Evolutionary conservation across 53 echinoderm and acorn worm genomes (phyloP).

Genomic region (Paracentrotus lividus): DNA sequence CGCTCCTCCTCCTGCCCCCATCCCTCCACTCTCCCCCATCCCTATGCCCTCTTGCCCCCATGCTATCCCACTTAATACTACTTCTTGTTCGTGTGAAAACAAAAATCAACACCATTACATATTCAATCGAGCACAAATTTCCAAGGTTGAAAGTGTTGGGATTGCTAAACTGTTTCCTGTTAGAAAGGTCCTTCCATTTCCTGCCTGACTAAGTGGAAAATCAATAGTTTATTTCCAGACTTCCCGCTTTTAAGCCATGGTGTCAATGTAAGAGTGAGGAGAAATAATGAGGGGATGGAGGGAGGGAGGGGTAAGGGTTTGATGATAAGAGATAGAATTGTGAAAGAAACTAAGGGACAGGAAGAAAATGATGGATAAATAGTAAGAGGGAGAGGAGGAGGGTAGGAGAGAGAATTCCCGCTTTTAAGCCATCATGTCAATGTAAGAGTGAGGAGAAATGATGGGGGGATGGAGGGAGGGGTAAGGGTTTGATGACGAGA

Average conservation of each 20-base stretch:
- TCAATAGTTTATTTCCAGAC: constrained; percentile 39
- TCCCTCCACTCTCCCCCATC: neutral
- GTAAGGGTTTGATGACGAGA: neutral
- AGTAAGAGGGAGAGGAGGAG: neutral
- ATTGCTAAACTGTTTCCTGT: constrained; percentile 44
- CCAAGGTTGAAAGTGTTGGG: neutral
- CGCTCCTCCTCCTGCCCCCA: neutral
- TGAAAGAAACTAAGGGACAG: neutral
- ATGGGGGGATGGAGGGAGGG: neutral
- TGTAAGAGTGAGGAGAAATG: neutral
- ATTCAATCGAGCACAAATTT: constrained; percentile 44
- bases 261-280: neutral
- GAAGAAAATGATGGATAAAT: neutral
- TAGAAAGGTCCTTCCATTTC: constrained; percentile 31
- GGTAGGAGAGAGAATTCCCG: neutral
- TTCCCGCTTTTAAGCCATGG: constrained; percentile 12
- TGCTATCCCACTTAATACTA: neutral
- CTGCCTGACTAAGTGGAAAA: constrained; percentile 34
- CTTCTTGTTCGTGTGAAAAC: constrained; percentile 4
- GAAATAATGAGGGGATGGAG: neutral
- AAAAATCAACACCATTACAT: constrained; percentile 26
- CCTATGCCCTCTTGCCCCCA: neutral
- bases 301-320: neutral
- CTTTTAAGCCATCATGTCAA: too few species aligned
- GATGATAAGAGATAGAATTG: neutral